phyloP scores from a whole-genome alignment of 2,797 vertebrate genomes.

The Zalophus californianus region DNA sequence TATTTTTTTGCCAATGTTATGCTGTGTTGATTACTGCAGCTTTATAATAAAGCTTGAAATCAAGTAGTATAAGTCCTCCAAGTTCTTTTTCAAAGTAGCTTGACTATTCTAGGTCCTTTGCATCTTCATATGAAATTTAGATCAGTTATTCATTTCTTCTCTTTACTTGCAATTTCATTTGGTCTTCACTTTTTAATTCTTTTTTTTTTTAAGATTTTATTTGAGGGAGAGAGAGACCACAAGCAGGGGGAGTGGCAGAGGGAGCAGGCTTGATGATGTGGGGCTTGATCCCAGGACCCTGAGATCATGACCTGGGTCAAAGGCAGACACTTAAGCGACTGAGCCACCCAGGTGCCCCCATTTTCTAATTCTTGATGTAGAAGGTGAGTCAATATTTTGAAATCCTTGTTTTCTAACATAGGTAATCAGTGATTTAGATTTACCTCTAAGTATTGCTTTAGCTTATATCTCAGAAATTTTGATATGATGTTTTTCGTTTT shows the following conservation, averaged over 20 bases:
- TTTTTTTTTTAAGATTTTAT: too few species aligned
- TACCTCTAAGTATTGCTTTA: background rate
- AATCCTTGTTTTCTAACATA: background rate
- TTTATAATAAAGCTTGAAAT: background rate
- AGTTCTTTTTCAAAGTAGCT: background rate
- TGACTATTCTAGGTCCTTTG: background rate
- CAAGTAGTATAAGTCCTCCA: background rate
- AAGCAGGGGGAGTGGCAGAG: too few species aligned
- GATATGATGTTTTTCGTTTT: background rate
- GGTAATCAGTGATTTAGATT: background rate
- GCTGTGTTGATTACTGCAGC: background rate
- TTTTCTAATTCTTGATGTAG: background rate
- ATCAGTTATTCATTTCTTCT: background rate
- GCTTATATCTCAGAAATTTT: background rate
- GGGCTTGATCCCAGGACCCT: too few species aligned
- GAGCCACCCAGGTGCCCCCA: too few species aligned
- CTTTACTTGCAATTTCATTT: background rate
- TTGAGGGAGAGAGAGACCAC: too few species aligned
- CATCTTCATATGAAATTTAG: background rate
- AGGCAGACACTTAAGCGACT: too few species aligned
- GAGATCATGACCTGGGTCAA: too few species aligned
- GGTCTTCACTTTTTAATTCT: background rate
- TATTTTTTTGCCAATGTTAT: background rate
- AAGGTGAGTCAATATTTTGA: background rate
- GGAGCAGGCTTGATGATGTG: too few species aligned